Conservation (phyloP, 2,888 invertebrate species). For the Abrostola triplasia region DNA sequence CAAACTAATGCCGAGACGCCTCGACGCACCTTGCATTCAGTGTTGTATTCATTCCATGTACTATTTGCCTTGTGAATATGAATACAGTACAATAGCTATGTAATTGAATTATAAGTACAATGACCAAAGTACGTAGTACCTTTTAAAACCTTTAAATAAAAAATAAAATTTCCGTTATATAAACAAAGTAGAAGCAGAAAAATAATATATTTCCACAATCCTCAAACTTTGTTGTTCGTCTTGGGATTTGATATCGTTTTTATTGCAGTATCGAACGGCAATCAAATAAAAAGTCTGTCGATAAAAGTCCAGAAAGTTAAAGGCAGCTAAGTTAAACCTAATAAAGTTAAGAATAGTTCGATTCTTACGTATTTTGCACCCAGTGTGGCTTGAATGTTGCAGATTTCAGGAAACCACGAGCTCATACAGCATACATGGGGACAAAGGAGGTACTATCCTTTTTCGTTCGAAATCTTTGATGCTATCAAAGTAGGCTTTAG, state of each 20-base stretch:
- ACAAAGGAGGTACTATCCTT: no score
- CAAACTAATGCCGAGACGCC: constrained; percentile 1
- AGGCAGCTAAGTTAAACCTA: constrained; percentile 46
- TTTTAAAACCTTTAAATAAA: no score
- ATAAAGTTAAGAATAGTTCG: constrained; percentile 45
- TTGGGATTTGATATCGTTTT: constrained; percentile 48
- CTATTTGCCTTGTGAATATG: background rate
- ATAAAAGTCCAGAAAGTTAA: constrained; percentile 45
- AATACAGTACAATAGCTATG: no score
- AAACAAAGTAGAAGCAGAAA: constrained; percentile 36
- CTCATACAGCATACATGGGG: background rate
- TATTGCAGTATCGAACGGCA: constrained; percentile 43
- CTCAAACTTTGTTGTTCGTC: constrained; percentile 48
- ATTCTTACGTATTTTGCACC: constrained; percentile 36
- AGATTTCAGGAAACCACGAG: background rate
- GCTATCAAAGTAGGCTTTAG: no score
- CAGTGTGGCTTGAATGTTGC: constrained; percentile 21
- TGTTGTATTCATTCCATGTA: background rate
- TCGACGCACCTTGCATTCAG: constrained; percentile 7
- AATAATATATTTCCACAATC: constrained; percentile 42
- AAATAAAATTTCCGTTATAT: background rate
- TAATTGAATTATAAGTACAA: no score
- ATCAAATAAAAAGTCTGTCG: constrained; percentile 49
- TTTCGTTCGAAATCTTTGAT: no score
- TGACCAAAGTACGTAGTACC: no score